Conservation (phyloP, 2,113 vertebrate species). For the Ictidomys tridecemlineatus region DNA sequence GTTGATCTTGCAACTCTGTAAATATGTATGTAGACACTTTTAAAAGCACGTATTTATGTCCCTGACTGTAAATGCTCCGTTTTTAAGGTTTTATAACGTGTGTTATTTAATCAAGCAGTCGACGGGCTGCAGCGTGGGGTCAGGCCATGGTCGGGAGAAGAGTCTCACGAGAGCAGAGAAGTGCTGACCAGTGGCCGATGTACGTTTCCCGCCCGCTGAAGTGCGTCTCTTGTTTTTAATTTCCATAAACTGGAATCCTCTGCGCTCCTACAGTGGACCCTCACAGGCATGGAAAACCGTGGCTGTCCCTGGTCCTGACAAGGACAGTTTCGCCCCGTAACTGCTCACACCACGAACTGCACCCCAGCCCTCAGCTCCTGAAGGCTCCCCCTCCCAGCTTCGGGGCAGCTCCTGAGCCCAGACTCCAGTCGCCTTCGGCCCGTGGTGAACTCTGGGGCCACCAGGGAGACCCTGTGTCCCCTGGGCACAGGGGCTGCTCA, state of each 20-base stretch:
- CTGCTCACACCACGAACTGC: conserved; percentile 6
- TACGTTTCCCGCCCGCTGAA: conserved; percentile 43
- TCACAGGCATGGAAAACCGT: conserved; percentile 13
- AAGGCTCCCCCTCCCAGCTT: neutral
- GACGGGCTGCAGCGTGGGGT: conserved; percentile 67
- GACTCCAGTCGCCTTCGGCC: conserved; percentile 64
- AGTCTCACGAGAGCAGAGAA: conserved; percentile 19
- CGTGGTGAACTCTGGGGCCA: conserved; percentile 52
- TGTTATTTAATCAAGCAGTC: conserved; percentile 78
- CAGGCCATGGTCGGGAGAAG: conserved; percentile 30
- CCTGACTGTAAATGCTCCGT: conserved; percentile 86
- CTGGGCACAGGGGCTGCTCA: conserved; percentile 64
- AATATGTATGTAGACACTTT: conserved; percentile 87
- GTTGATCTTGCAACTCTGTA: conserved; percentile 83
- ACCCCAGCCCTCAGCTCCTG: neutral
- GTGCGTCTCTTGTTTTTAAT: neutral
- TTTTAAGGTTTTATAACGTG: conserved; percentile 88
- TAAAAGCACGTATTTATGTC: conserved; percentile 87
- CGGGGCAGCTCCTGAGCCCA: neutral
- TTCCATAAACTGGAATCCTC: neutral
- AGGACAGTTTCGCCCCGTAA: conserved; percentile 26
- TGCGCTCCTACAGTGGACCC: neutral
- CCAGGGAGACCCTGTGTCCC: conserved; percentile 70
- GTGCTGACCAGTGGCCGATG: neutral
- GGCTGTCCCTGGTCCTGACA: conserved; percentile 19